phyloP scores from a whole-genome alignment of 2,888 invertebrate species.

The Diarsia rubi region DNA sequence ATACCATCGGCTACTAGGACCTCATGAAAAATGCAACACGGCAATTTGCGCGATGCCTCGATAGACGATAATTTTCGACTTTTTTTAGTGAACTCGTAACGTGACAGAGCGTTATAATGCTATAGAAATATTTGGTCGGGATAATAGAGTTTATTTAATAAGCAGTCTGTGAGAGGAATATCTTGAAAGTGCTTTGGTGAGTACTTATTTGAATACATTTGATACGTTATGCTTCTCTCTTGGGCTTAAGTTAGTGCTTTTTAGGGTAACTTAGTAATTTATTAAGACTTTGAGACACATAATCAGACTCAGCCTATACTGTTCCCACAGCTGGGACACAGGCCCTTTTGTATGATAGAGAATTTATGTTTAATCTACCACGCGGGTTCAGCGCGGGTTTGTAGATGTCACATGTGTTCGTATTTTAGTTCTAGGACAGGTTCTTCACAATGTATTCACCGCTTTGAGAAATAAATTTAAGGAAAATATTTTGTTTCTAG shows the following conservation, averaged over 20 bases:
- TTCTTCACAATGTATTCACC: too few species aligned
- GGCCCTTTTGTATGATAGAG: too few species aligned
- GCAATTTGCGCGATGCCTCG: slow-evolving; percentile 84
- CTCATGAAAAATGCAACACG: slow-evolving; percentile 89
- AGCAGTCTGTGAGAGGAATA: slow-evolving; percentile 3
- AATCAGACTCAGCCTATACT: too few species aligned
- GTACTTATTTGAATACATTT: background rate
- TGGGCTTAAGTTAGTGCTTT: background rate
- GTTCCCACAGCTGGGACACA: too few species aligned
- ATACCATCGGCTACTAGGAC: slow-evolving; percentile 80
- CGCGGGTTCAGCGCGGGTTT: too few species aligned
- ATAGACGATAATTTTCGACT: slow-evolving; percentile 76
- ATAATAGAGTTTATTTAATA: slow-evolving; percentile 46
- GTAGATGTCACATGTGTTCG: too few species aligned
- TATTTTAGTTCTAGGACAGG: too few species aligned
- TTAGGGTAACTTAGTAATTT: background rate
- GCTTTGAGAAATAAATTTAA: background rate
- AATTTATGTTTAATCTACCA: too few species aligned
- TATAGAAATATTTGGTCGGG: slow-evolving; percentile 38
- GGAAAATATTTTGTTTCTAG: background rate
- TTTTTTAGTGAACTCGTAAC: slow-evolving; percentile 68
- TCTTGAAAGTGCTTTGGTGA: background rate
- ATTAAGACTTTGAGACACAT: background rate
- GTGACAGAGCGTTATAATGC: slow-evolving; percentile 60
- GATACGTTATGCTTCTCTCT: background rate